Percentiles rank a stretch among this genome's conserved stretches.
Conservation (phyloP, 2,113 vertebrate species). For the Acrocephalus kingi region DNA sequence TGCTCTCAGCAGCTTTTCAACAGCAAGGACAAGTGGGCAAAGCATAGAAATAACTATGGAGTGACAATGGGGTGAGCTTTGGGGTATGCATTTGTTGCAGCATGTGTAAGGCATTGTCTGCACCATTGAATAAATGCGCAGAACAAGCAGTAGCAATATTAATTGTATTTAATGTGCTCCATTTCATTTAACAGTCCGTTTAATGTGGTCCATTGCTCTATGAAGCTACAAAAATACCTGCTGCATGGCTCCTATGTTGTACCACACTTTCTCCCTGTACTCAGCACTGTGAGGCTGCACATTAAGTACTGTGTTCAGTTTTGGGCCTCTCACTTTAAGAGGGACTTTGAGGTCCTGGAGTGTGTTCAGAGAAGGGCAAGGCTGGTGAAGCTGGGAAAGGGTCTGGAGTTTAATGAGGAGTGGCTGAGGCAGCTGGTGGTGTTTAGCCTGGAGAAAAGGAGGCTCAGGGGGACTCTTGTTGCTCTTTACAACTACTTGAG, state of each 20-base stretch:
- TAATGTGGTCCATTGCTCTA: background rate
- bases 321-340: background rate
- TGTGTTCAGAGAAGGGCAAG: background rate
- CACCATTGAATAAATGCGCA: background rate
- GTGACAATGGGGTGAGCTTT: rapidly evolving
- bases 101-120: background rate
- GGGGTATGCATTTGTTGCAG: background rate
- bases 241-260: background rate
- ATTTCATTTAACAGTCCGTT: background rate
- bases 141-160: background rate
- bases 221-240: background rate
- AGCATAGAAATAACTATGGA: rapidly evolving
- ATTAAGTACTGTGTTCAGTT: background rate
- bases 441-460: background rate
- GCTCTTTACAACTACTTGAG: background rate
- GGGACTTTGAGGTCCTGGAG: background rate
- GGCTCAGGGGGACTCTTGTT: background rate
- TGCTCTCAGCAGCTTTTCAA: background rate
- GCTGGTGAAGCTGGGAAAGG: background rate
- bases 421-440: background rate
- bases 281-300: background rate
- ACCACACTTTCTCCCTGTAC: background rate
- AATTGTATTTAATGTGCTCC: background rate
- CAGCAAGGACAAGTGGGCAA: background rate
- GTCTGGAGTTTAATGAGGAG: background rate